Evolutionary conservation across 1,140 invertebrate genomes (phyloP).

Genomic region (Phortica variegata): DNA sequence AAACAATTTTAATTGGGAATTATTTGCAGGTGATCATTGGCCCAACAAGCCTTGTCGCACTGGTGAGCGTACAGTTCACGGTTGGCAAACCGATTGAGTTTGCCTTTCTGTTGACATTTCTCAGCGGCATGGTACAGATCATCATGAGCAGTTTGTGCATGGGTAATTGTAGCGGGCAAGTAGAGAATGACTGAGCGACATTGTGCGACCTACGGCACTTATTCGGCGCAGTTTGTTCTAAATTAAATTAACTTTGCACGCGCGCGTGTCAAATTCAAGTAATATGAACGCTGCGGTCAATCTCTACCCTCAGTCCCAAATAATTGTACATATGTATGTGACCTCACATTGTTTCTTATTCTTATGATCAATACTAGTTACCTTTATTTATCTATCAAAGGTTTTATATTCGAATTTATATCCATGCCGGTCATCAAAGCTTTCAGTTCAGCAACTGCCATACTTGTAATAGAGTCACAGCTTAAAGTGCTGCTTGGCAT

Average conservation of each 20-base stretch:
- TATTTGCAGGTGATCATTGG: conserved; percentile 91
- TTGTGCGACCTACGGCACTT: no score
- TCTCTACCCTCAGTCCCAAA: no score
- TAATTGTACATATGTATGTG: no score
- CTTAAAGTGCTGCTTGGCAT: conserved; percentile 82
- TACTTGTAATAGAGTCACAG: conserved; percentile 89
- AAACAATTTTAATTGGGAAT: no score
- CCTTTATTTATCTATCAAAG: conserved; percentile 48
- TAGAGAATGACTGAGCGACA: no score
- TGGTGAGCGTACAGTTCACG: conserved; percentile 71
- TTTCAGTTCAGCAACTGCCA: conserved; percentile 90
- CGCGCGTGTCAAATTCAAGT: no score
- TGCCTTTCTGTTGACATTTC: conserved; percentile 76
- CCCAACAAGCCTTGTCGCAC: conserved; percentile 76
- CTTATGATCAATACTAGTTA: not conserved
- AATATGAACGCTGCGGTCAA: no score
- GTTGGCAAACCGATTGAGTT: conserved; percentile 73
- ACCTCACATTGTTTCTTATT: not conserved
- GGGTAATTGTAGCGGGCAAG: conserved; percentile 35
- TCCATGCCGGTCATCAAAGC: conserved; percentile 91
- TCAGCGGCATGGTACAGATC: conserved; percentile 75
- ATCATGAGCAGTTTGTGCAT: conserved; percentile 65
- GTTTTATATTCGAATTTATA: conserved; percentile 93
- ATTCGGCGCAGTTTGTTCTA: no score
- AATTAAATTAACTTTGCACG: no score